Percentiles rank a stretch among this genome's conserved stretches.
Conservation (phyloP, 2,888 invertebrate genomes). For the Rambutsinella grinnellia region DNA sequence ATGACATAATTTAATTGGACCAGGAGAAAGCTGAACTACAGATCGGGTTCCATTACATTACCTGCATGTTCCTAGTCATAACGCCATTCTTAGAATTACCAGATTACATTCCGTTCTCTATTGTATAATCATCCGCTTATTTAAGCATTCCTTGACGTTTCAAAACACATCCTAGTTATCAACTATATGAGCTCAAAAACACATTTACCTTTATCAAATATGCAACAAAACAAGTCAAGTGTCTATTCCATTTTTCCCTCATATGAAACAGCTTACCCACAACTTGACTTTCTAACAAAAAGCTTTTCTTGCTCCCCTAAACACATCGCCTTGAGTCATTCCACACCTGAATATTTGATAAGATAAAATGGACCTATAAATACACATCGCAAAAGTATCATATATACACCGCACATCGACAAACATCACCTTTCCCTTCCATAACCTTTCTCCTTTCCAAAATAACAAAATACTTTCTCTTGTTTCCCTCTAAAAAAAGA, state of each 20-base stretch:
- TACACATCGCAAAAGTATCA: background rate
- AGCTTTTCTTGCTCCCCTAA: background rate
- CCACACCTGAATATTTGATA: conserved; percentile 28
- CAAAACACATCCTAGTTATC: too few species aligned
- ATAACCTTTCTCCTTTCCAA: background rate
- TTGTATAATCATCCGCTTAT: too few species aligned
- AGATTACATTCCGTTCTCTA: too few species aligned
- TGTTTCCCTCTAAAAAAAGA: too few species aligned
- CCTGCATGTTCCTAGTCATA: too few species aligned
- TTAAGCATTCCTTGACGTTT: too few species aligned
- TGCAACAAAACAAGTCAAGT: background rate
- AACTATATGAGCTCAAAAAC: background rate
- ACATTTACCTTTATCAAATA: background rate
- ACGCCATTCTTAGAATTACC: too few species aligned
- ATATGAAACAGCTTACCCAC: background rate
- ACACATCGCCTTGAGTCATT: conserved; percentile 13
- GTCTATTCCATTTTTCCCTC: background rate
- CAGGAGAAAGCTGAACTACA: background rate
- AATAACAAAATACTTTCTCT: too few species aligned
- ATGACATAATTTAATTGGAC: background rate
- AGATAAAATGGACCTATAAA: background rate
- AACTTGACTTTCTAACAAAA: background rate
- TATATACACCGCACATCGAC: background rate
- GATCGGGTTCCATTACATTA: background rate
- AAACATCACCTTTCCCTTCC: too few species aligned